Evolutionary conservation across 1,140 invertebrate species (phyloP).

Genomic region (Drosophila punjabiensis): DNA sequence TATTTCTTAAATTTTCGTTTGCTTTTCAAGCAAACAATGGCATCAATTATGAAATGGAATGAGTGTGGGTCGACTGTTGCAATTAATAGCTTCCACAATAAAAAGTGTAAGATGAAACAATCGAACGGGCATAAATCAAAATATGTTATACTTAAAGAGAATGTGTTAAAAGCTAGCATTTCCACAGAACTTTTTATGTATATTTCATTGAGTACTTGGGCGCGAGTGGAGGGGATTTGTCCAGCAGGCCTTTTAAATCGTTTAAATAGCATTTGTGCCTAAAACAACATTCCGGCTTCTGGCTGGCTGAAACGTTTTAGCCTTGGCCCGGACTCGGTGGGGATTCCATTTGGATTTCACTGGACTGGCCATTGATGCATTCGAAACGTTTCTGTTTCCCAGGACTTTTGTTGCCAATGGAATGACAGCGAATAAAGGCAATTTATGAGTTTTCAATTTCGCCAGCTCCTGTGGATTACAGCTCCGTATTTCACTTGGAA

Average conservation of each 20-base stretch:
- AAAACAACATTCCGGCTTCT: slow-evolving; percentile 31
- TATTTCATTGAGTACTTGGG: slow-evolving; percentile 14
- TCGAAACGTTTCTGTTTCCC: slow-evolving; percentile 26
- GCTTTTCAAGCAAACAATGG: slow-evolving; percentile 45
- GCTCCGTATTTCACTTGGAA: slow-evolving; percentile 15
- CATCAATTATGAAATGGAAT: slow-evolving; percentile 35
- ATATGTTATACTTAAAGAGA: slow-evolving; percentile 29
- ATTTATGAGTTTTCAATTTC: slow-evolving; percentile 51
- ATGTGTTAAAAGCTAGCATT: slow-evolving; percentile 35
- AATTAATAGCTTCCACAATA: slow-evolving; percentile 8
- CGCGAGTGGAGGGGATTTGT: background rate
- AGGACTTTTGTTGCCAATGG: slow-evolving; percentile 36
- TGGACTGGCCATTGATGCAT: slow-evolving; percentile 29
- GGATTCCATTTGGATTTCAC: slow-evolving; percentile 34
- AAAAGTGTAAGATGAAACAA: slow-evolving; percentile 19
- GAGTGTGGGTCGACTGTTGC: slow-evolving; percentile 5
- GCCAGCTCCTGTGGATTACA: slow-evolving; percentile 23
- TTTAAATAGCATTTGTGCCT: slow-evolving; percentile 30
- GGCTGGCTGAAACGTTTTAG: slow-evolving; percentile 12
- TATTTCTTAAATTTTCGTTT: slow-evolving; percentile 24
- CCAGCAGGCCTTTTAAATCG: slow-evolving; percentile 19
- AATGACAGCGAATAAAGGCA: slow-evolving; percentile 35
- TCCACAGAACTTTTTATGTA: slow-evolving; percentile 11
- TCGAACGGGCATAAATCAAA: slow-evolving; percentile 23
- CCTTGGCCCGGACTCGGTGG: slow-evolving; percentile 24